Conservation (phyloP, 1,140 invertebrate genomes). For the Branchinecta lindahli region DNA sequence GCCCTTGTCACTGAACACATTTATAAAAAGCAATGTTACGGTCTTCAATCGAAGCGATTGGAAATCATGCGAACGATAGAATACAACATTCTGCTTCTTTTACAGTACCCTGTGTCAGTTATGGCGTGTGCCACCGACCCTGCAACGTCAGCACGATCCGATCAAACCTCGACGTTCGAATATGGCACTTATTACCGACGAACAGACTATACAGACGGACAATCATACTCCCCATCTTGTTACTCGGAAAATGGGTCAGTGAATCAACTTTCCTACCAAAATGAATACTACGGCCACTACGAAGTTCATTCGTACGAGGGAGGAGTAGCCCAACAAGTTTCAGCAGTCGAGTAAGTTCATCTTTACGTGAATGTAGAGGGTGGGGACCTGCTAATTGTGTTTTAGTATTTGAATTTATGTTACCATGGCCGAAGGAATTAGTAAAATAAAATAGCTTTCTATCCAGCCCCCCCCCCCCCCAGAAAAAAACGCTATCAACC, state of each 20-base stretch:
- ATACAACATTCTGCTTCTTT: not conserved
- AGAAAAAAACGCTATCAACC: no score
- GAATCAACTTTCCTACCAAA: not conserved
- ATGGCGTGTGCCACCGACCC: not conserved
- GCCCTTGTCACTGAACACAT: no score
- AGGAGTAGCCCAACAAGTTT: not conserved
- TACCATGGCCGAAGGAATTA: no score
- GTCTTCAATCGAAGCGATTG: no score
- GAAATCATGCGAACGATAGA: no score
- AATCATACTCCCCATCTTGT: conserved; percentile 2
- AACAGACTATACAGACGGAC: not conserved
- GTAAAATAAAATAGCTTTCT: no score
- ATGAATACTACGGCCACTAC: not conserved
- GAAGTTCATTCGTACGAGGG: not conserved
- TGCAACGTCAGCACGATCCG: not conserved
- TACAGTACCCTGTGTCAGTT: not conserved
- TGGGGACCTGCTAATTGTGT: no score
- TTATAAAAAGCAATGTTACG: no score
- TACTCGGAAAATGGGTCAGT: not conserved
- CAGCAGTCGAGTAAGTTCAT: no score
- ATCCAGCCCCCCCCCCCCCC: no score
- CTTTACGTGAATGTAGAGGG: no score
- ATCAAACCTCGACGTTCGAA: not conserved
- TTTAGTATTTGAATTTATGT: no score
- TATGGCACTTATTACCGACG: not conserved